phyloP scores from a whole-genome alignment of 2,888 invertebrate species.

The Parnassius apollo region DNA sequence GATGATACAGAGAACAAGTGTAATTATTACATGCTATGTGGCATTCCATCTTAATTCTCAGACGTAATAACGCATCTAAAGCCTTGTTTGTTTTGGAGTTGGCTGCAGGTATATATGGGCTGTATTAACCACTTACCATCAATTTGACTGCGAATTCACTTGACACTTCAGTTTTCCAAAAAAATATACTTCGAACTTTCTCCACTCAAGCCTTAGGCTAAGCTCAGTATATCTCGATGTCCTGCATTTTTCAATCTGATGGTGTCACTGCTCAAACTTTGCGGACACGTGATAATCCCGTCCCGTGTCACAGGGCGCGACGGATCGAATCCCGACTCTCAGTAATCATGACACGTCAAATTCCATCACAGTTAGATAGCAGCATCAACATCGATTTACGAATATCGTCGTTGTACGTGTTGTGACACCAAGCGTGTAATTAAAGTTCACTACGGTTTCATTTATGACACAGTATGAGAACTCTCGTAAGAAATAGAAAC shows the following conservation, averaged over 20 bases:
- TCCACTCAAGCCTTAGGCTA: too few relatives aligned
- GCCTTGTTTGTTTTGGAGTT: too few relatives aligned
- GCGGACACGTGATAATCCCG: slow-evolving; percentile 48
- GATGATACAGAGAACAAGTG: too few relatives aligned
- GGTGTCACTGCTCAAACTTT: slow-evolving; percentile 13
- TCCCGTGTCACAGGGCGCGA: slow-evolving; percentile 41
- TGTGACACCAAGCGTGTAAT: slow-evolving; percentile 2
- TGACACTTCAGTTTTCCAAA: too few relatives aligned
- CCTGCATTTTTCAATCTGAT: background rate
- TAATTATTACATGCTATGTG: too few relatives aligned
- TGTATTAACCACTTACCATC: too few relatives aligned
- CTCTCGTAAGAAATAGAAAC: too few relatives aligned
- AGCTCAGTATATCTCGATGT: background rate
- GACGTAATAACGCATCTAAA: too few relatives aligned
- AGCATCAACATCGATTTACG: background rate
- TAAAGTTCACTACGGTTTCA: background rate
- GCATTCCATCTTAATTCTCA: too few relatives aligned
- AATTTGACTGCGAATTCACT: too few relatives aligned
- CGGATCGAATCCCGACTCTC: slow-evolving; percentile 40
- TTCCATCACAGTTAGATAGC: slow-evolving; percentile 27
- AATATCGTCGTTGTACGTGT: background rate
- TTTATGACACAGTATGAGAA: background rate
- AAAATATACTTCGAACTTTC: too few relatives aligned
- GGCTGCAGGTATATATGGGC: too few relatives aligned
- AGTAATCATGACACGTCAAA: slow-evolving; percentile 45